These are phyloP conservation scores for Orbicella faveolata DNA, from an alignment of 64 coral and sea anemone genomes.

Conservation along the genomic window DNA sequence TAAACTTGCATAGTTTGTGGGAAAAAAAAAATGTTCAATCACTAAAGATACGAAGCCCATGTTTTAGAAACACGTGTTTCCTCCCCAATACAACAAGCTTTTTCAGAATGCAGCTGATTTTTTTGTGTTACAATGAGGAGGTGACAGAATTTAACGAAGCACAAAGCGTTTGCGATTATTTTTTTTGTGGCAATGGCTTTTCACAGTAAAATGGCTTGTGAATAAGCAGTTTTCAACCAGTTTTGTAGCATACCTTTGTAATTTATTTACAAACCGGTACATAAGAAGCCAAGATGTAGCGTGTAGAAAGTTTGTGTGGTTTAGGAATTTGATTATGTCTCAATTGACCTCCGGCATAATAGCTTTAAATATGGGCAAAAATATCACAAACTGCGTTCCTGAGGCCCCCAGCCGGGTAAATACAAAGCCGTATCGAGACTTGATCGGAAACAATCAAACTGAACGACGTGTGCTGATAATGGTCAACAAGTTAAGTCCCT, in stretches of 20 bases:
- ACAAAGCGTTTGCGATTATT: not conserved
- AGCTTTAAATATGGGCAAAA: conserved; percentile 29
- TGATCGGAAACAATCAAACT: conserved; percentile 38
- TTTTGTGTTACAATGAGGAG: not conserved
- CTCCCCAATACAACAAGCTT: not conserved
- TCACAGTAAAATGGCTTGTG: not conserved
- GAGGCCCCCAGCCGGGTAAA: conserved; percentile 60
- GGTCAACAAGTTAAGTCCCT: conserved; percentile 51
- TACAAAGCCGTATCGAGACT: conserved; percentile 19
- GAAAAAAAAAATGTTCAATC: too few species aligned
- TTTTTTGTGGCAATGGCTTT: not conserved
- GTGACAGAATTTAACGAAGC: not conserved
- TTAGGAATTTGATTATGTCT: conserved; percentile 52
- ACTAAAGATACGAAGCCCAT: not conserved
- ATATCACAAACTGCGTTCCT: conserved; percentile 53
- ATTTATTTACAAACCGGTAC: not conserved
- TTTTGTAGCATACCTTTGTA: not conserved
- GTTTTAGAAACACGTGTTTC: conserved; percentile 10
- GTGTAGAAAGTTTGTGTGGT: not conserved
- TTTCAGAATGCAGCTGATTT: conserved; percentile 7
- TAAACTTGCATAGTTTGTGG: too few species aligned
- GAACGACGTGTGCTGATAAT: conserved; percentile 45
- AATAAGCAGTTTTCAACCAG: not conserved
- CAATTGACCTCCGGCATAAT: conserved; percentile 41
- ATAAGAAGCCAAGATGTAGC: not conserved